These are phyloP conservation scores for Drosophila grimshawi DNA, from an alignment of 1,140 invertebrate genomes.

Conservation along the genomic window DNA sequence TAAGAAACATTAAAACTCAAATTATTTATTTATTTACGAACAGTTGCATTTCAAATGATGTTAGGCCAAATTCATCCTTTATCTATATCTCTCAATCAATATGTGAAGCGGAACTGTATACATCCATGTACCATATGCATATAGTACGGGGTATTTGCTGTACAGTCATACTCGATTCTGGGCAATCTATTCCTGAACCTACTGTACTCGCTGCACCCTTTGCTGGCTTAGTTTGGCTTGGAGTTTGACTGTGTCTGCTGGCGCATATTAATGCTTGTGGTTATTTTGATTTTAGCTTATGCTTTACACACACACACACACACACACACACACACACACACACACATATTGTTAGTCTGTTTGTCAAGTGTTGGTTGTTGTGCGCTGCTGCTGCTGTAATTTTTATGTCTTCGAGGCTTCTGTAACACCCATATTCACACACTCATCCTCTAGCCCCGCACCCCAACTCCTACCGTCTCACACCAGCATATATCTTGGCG, in stretches of 20 bases:
- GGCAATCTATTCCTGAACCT: too few relatives aligned
- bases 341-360: not conserved
- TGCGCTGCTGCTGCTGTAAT: slow-evolving; percentile 26
- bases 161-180: not conserved
- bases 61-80: too few relatives aligned
- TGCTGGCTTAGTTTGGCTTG: not conserved
- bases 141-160: too few relatives aligned
- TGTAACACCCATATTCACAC: slow-evolving; percentile 8
- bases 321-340: not conserved
- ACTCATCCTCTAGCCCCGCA: not conserved
- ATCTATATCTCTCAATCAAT: too few relatives aligned
- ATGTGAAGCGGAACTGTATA: too few relatives aligned
- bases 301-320: slow-evolving; percentile 18
- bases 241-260: slow-evolving; percentile 6
- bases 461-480: not conserved
- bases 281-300: slow-evolving; percentile 50
- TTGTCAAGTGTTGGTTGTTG: slow-evolving; percentile 18
- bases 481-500: not conserved
- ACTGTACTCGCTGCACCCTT: not conserved
- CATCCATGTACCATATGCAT: too few relatives aligned
- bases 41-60: too few relatives aligned
- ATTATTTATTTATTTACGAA: too few relatives aligned
- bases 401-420: slow-evolving; percentile 39
- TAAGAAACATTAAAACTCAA: too few relatives aligned
- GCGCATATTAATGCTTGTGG: slow-evolving; percentile 38